Percentiles rank a stretch among this genome's conserved stretches.
Evolutionary conservation across 1,140 invertebrate species (phyloP).

Genomic region (Calosoma granatense): DNA sequence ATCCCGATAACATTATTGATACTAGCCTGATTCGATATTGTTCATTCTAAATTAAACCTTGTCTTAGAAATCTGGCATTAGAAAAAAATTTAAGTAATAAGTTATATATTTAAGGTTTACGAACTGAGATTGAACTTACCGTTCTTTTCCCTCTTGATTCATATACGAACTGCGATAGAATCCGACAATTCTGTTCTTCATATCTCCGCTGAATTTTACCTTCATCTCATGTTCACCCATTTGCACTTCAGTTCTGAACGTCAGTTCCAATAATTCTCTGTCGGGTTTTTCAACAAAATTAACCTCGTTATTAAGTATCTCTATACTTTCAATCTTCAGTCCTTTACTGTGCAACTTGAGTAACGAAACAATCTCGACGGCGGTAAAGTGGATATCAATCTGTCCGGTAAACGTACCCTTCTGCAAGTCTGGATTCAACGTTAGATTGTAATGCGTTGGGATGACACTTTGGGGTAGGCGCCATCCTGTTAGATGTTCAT

Average conservation of each 20-base stretch:
- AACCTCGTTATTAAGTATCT: slow-evolving; percentile 15
- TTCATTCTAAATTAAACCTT: no score
- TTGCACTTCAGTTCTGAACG: slow-evolving; percentile 15
- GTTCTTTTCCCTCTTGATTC: slow-evolving; percentile 27
- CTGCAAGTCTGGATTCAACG: slow-evolving; percentile 62
- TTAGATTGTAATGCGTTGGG: slow-evolving; percentile 61
- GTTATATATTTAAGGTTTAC: no score
- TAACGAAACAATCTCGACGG: slow-evolving; percentile 42
- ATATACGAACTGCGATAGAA: slow-evolving; percentile 39
- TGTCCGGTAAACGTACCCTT: slow-evolving; percentile 57
- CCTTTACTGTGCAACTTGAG: slow-evolving; percentile 63
- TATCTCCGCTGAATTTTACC: slow-evolving; percentile 38
- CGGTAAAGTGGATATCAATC: slow-evolving; percentile 56
- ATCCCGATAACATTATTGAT: no score
- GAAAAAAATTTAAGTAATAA: no score
- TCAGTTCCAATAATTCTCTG: slow-evolving; percentile 21
- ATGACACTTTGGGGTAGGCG: slow-evolving; percentile 47
- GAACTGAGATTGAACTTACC: no score
- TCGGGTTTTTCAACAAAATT: slow-evolving; percentile 16
- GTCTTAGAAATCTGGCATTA: no score
- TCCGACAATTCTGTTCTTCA: slow-evolving; percentile 42
- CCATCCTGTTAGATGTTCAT: background rate
- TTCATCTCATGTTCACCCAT: slow-evolving; percentile 11
- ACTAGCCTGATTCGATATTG: no score
- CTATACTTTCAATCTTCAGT: slow-evolving; percentile 39